Evolutionary conservation across 2,888 invertebrate species (phyloP), one percentile per base, ranked within the genome.

Genomic region (Perizoma affinitatum): DNA sequence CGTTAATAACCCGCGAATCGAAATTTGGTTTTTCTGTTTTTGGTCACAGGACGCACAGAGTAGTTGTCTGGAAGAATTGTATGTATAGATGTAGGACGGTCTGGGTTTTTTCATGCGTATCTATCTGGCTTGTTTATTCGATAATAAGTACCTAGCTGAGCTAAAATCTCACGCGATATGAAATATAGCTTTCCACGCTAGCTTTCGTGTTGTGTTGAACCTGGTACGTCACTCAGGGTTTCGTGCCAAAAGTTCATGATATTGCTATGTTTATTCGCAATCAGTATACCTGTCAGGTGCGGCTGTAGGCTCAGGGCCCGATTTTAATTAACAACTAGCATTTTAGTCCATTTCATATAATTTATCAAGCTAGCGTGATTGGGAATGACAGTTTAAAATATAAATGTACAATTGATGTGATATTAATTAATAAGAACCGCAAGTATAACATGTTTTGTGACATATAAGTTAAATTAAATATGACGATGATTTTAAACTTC

Each of bases 161-260:
- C 3, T 22, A 22, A 22, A 22, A 22, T 45, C 6, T 40, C 62
- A 63, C 54, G 62, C 56, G 44, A 58, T 33, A 9, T 52, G 9
- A 50, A 58, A 46, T 35, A 5, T 22, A 40, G 34, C 9, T 10
- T 33, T 58, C 40, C 58, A 54, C 47, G 51, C 58, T 42, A 55
- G 42, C 40, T 50, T 58, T 52, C 51, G 55, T 50, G 40, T 50
- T 40, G 11, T 38, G 46, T 46, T 35, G 61, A 55, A 64, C 58
- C 63, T 65, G 62, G 62, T 62, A 53, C 58, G 42, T 8, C n/a
- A 53, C 50, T 53, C 54, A 42, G 43, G 5, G 53, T 54, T 46
- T 46, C 61, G 63, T 69, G 65, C 65, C 66, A 62, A 63, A 45
- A n/a, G 6, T 8, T 48, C 59, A 38, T 49, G 57, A 54, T 56